Percentiles rank a stretch among this genome's conserved stretches.
Evolutionary conservation across 2,113 vertebrate species (phyloP).

Genomic region (Rhea americana): DNA sequence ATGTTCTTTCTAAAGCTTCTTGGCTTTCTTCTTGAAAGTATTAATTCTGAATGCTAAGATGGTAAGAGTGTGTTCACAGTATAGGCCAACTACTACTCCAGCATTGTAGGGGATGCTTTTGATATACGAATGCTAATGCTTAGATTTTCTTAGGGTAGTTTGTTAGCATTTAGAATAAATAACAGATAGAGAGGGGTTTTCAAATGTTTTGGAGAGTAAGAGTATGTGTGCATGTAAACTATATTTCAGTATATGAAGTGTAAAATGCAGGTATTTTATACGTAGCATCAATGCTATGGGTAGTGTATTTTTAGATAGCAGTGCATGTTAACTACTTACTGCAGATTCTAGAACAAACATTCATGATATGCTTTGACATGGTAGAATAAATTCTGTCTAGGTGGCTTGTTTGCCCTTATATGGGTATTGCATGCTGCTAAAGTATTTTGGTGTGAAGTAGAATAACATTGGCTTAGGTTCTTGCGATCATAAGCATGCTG

Average conservation of each 20-base stretch:
- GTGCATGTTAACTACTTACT: background rate
- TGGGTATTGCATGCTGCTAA: fast-evolving
- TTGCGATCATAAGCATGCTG: background rate
- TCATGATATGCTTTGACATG: background rate
- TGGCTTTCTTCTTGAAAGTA: background rate
- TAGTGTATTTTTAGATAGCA: background rate
- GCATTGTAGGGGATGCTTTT: background rate
- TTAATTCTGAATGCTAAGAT: background rate
- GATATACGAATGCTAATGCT: background rate
- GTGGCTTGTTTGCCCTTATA: background rate
- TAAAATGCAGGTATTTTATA: no score
- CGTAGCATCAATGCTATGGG: background rate
- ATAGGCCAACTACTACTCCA: background rate
- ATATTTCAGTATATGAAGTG: background rate
- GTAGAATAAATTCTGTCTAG: background rate
- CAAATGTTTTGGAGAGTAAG: background rate
- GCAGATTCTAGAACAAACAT: background rate
- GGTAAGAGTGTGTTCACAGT: background rate
- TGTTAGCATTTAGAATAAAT: background rate
- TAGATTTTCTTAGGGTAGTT: background rate
- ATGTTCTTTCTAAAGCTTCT: background rate
- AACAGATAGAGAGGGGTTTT: background rate
- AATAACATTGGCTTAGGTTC: background rate
- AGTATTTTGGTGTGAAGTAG: background rate
- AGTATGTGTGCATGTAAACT: background rate